These are phyloP conservation scores for Sminthurinus signatus DNA, from an alignment of 1,140 invertebrate species.

Conservation along the genomic window DNA sequence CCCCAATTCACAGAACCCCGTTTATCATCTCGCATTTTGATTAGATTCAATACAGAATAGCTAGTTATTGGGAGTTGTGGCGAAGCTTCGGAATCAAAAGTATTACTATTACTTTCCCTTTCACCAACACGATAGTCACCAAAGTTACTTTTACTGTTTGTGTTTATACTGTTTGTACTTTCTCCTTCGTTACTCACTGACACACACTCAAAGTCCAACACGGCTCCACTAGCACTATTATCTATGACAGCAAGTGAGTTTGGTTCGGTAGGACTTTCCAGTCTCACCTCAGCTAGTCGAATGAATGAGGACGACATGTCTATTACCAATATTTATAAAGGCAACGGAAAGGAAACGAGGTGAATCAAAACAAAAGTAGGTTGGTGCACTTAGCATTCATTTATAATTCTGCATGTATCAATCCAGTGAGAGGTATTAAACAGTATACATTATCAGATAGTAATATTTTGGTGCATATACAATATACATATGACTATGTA, in stretches of 20 bases:
- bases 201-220: background rate
- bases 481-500: too few species aligned
- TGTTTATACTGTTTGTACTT: too few species aligned
- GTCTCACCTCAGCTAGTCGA: background rate
- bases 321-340: slow-evolving; percentile 10
- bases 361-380: slow-evolving; percentile 4
- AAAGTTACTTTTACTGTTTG: too few species aligned
- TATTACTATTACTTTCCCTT: too few species aligned
- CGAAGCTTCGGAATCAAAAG: too few species aligned
- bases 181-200: background rate
- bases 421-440: too few species aligned
- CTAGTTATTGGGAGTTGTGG: background rate
- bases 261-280: background rate
- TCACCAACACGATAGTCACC: too few species aligned
- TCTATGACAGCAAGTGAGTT: background rate
- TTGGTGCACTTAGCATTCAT: background rate
- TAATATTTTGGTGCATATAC: too few species aligned
- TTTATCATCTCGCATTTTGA: slow-evolving; percentile 11
- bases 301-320: slow-evolving; percentile 11
- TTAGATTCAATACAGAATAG: background rate
- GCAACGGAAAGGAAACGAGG: background rate
- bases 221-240: background rate
- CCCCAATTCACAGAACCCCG: slow-evolving; percentile 11
- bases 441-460: too few species aligned
- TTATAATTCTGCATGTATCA: background rate